These are phyloP conservation scores for Trachythela sp. DNA, from an alignment of 64 coral and sea anemone species.

Conservation along the genomic window DNA sequence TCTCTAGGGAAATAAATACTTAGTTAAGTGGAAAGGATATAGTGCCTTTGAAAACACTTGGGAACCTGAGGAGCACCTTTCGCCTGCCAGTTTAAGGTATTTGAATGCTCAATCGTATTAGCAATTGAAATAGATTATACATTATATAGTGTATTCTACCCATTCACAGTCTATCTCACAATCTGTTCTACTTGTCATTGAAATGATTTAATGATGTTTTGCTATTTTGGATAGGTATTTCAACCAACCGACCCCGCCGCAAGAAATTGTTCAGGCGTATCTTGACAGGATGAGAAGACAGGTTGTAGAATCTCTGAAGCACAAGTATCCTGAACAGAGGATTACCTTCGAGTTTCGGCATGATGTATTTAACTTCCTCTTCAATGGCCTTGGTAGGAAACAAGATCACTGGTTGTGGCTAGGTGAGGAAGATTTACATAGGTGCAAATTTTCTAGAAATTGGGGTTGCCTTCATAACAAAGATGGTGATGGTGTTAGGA, in stretches of 20 bases:
- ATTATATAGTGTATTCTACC: not conserved
- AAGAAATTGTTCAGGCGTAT: not conserved
- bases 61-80: not conserved
- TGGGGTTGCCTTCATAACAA: not conserved
- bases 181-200: not conserved
- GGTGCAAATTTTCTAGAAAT: not conserved
- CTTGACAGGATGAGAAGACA: not conserved
- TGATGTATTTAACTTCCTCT: not conserved
- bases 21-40: slow-evolving; percentile 11
- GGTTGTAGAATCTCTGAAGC: not conserved
- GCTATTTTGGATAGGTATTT: not conserved
- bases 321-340: slow-evolving; percentile 17
- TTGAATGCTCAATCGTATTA: not conserved
- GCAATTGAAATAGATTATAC: not conserved
- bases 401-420: not conserved
- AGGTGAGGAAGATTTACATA: not conserved
- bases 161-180: not conserved
- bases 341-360: slow-evolving; percentile 3
- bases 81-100: not conserved
- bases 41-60: slow-evolving; percentile 1
- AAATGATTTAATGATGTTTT: not conserved
- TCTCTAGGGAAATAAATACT: not conserved
- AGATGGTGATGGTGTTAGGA: not conserved
- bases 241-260: not conserved
- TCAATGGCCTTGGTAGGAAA: not conserved